phyloP scores from a whole-genome alignment of 2,888 invertebrate genomes.

The Microctonus brassicae region DNA sequence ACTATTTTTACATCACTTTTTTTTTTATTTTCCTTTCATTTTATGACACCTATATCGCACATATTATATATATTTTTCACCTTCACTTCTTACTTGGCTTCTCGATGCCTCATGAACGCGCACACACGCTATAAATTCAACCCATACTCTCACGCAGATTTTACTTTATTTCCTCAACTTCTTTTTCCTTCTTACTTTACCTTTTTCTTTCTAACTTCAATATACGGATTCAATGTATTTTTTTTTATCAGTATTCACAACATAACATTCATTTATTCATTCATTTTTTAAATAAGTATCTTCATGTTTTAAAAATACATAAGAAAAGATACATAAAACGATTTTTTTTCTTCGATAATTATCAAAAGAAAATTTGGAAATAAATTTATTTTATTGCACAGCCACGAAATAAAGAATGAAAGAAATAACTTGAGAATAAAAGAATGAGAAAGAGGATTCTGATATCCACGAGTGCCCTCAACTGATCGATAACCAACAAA shows the following conservation, averaged over 20 bases:
- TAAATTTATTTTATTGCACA: background rate
- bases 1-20: background rate
- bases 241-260: background rate
- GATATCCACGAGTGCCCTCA: constrained; percentile 18
- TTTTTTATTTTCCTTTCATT: background rate
- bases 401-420: background rate
- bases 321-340: background rate
- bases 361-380: background rate
- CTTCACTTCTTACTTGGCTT: constrained; percentile 14
- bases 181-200: background rate
- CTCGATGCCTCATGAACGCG: constrained; percentile 27
- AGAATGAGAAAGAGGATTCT: background rate
- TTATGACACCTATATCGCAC: background rate
- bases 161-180: background rate
- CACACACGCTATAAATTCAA: background rate
- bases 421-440: background rate
- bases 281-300: background rate
- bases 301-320: background rate
- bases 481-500: constrained; percentile 22
- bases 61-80: background rate
- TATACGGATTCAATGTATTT: background rate
- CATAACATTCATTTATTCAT: background rate
- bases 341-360: background rate
- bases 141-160: background rate
- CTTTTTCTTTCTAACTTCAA: background rate